phyloP scores from a whole-genome alignment of 2,888 invertebrate species.

The Synergus umbraculus region DNA sequence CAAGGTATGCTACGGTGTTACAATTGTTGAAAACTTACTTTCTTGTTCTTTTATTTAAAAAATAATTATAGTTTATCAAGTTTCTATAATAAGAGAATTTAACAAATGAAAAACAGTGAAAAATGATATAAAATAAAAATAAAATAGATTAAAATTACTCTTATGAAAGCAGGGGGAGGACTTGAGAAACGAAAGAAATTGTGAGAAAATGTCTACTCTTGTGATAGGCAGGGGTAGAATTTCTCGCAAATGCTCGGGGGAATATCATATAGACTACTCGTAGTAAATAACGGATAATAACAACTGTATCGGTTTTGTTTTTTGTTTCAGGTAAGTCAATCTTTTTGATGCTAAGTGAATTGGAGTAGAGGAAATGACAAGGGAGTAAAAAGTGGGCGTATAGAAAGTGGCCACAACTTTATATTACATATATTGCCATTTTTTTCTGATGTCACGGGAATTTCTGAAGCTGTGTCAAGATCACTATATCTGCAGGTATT shows the following conservation, averaged over 20 bases:
- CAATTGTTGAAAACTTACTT: too few species aligned
- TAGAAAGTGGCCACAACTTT: conserved; percentile 8
- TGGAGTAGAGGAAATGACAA: conserved; percentile 5
- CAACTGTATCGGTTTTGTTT: conserved; percentile 29
- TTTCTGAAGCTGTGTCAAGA: not conserved
- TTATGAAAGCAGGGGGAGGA: too few species aligned
- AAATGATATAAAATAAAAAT: too few species aligned
- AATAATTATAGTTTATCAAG: too few species aligned
- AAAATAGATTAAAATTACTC: too few species aligned
- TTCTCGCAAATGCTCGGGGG: conserved; percentile 4
- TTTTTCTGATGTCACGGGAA: conserved; percentile 6
- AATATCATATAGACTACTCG: not conserved
- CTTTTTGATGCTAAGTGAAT: conserved; percentile 15
- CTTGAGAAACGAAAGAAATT: too few species aligned
- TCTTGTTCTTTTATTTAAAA: too few species aligned
- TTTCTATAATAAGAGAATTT: too few species aligned
- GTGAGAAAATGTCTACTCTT: conserved; percentile 10
- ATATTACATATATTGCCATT: not conserved
- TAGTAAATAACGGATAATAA: conserved; percentile 23
- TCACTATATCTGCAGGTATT: conserved; percentile 5
- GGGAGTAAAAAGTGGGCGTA: not conserved
- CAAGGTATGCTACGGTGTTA: too few species aligned
- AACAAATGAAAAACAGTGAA: too few species aligned
- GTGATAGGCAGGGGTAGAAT: conserved; percentile 17
- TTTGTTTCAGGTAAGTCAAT: conserved; percentile 33